Percentiles rank a stretch among this genome's conserved stretches.
phyloP scores from a whole-genome alignment of 1,140 invertebrate genomes.

The Drosophila trapezifrons region DNA sequence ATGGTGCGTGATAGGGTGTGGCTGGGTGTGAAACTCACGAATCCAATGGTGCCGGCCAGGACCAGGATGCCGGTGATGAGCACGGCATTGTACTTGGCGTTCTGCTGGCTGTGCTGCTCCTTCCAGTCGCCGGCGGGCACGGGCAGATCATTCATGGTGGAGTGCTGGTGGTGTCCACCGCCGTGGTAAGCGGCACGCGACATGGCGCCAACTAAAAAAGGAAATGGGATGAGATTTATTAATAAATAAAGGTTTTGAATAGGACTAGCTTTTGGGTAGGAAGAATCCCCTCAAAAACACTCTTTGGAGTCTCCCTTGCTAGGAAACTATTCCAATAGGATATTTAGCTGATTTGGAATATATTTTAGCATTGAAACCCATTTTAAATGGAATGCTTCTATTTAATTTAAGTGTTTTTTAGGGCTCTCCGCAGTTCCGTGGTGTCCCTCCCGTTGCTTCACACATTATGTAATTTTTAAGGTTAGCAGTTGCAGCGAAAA shows the following conservation, averaged over 20 bases:
- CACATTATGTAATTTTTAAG: conserved; percentile 82
- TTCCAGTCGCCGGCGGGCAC: conserved; percentile 90
- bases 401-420: background rate
- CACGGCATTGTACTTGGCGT: conserved; percentile 88
- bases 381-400: background rate
- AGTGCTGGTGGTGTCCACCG: conserved; percentile 62
- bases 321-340: background rate
- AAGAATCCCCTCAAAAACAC: no score
- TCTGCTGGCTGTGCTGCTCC: conserved; percentile 86
- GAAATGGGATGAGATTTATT: conserved; percentile 2
- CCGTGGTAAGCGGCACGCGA: conserved; percentile 81
- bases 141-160: conserved; percentile 90
- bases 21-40: conserved; percentile 85
- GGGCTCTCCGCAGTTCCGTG: conserved; percentile 9
- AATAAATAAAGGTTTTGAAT: background rate
- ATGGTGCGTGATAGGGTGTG: background rate
- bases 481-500: conserved; percentile 55
- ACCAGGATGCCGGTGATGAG: conserved; percentile 87
- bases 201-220: conserved; percentile 67
- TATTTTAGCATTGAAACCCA: background rate
- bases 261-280: background rate
- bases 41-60: conserved; percentile 85
- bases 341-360: background rate
- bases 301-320: no score
- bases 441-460: conserved; percentile 7